These are phyloP conservation scores for Pan paniscus DNA, from an alignment of 2,113 vertebrate species.

Conservation along the genomic window DNA sequence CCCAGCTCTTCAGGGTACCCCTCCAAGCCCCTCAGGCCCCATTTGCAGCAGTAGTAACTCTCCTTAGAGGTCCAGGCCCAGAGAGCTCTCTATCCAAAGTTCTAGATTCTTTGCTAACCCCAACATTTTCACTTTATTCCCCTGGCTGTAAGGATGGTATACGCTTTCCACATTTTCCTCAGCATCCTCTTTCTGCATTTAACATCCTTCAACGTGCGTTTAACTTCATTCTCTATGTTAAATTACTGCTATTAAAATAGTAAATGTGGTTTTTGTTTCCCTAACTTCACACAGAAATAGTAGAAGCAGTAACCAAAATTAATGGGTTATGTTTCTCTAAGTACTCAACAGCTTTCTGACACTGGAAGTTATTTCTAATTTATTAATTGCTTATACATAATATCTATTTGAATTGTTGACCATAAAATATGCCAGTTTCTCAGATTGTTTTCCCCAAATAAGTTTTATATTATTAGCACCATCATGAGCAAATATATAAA, in stretches of 20 bases:
- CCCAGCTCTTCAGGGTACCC: not conserved
- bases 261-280: not conserved
- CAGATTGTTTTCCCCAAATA: not conserved
- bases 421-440: not conserved
- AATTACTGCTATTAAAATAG: not conserved
- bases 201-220: not conserved
- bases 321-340: not conserved
- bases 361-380: not conserved
- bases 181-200: not conserved
- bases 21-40: not conserved
- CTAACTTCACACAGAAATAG: not conserved
- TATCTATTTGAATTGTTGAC: not conserved
- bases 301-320: not conserved
- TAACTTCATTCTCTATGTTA: not conserved
- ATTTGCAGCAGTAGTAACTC: no score
- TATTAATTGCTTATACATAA: not conserved
- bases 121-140: not conserved
- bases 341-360: not conserved
- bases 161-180: not conserved
- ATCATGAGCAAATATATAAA: not conserved
- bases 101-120: not conserved
- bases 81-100: rapidly evolving
- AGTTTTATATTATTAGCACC: not conserved
- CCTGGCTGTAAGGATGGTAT: no score
- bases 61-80: not conserved